These are phyloP conservation scores for Trochalopteron elliotii DNA, from an alignment of 2,113 vertebrate species.

Conservation along the genomic window DNA sequence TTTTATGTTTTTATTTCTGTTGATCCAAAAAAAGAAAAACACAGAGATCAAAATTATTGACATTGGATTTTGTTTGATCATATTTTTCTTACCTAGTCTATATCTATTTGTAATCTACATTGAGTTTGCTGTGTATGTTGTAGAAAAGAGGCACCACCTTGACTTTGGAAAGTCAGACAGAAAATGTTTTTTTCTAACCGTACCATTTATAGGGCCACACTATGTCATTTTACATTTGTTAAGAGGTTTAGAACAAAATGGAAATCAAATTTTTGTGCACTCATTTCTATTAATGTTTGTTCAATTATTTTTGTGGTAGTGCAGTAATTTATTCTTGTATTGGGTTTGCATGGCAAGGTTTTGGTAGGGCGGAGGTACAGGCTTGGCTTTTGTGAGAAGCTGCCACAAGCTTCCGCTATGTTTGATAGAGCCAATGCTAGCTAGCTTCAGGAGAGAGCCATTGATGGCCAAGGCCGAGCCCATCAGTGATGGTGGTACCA, in stretches of 20 bases:
- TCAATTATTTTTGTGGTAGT: not conserved
- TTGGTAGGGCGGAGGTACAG: not conserved
- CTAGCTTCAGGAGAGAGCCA: not conserved
- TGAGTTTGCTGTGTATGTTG: not conserved
- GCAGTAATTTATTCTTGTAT: not conserved
- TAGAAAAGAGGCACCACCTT: not conserved
- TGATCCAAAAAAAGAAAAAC: not conserved
- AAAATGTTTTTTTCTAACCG: not conserved
- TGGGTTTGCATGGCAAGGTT: not conserved
- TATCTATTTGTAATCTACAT: not conserved
- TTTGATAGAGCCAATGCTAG: not conserved
- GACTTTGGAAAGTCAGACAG: not conserved
- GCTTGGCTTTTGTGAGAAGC: not conserved
- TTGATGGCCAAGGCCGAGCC: not conserved
- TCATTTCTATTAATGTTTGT: not conserved
- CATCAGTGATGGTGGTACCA: not conserved
- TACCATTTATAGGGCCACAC: not conserved
- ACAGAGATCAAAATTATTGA: not conserved
- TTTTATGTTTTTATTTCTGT: not conserved
- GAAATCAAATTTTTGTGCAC: not conserved
- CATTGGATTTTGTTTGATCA: not conserved
- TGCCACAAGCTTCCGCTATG: not conserved
- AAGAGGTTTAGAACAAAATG: not conserved
- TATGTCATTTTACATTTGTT: not conserved
- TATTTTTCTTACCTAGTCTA: not conserved